Evolutionary conservation across 2,797 vertebrate genomes (phyloP).

Genomic region (Pristis pectinata): DNA sequence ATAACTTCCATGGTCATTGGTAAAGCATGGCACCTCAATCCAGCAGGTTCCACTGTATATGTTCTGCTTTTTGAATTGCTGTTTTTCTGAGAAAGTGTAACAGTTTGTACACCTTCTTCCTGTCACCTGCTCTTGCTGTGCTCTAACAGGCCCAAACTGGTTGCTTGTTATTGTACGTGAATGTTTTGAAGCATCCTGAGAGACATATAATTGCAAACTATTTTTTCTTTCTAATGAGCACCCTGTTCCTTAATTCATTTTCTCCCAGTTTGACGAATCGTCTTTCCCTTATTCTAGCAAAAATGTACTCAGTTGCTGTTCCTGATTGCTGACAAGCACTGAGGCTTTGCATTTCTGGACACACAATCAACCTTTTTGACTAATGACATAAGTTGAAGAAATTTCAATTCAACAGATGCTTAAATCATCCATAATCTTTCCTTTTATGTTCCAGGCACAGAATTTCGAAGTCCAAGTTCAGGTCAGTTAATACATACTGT

Average conservation of each 20-base stretch:
- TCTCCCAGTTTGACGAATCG: not conserved
- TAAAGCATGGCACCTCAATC: not conserved
- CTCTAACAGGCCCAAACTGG: not conserved
- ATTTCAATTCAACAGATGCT: slow-evolving; percentile 4
- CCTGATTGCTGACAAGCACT: not conserved
- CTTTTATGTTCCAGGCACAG: slow-evolving; percentile 94
- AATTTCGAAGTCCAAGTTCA: slow-evolving; percentile 99
- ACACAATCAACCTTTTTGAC: not conserved
- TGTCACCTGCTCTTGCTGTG: not conserved
- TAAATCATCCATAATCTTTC: slow-evolving; percentile 53
- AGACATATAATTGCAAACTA: not conserved
- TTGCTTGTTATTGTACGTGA: not conserved
- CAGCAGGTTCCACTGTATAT: not conserved
- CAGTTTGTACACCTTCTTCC: not conserved
- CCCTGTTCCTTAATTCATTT: not conserved
- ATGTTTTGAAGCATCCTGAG: not conserved
- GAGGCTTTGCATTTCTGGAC: not conserved
- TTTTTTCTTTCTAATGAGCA: not conserved
- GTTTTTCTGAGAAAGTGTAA: not conserved
- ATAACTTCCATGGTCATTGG: not conserved
- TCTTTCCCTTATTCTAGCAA: not conserved
- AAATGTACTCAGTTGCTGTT: not conserved
- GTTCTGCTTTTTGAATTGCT: no score
- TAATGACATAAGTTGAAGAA: not conserved
- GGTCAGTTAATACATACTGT: slow-evolving; percentile 71